phyloP scores from a whole-genome alignment of 2,888 invertebrate species.

The Brachynemurus nebulosus region DNA sequence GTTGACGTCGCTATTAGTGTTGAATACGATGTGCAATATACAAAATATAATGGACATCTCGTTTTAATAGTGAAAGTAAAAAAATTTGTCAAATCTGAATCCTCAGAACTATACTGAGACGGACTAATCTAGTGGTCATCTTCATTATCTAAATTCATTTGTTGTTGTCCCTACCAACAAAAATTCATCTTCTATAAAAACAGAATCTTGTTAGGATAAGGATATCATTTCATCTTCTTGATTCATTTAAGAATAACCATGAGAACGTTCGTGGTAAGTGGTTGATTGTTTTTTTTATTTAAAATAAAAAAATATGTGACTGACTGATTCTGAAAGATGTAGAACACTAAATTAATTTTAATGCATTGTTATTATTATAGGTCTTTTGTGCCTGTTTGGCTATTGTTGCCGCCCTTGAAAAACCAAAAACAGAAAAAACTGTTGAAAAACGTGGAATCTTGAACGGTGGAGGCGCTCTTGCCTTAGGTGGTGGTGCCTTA shows the following conservation, averaged over 20 bases:
- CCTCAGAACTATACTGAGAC: too few species aligned
- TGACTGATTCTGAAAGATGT: too few species aligned
- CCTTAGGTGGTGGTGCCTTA: constrained; percentile 22
- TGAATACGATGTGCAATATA: too few species aligned
- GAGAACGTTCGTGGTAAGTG: constrained; percentile 1
- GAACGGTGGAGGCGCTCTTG: not conserved
- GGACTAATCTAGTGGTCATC: too few species aligned
- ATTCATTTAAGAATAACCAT: not conserved
- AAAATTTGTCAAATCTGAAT: constrained; percentile 1
- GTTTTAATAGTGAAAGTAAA: constrained; percentile 1
- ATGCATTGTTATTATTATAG: not conserved
- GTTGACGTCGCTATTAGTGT: too few species aligned
- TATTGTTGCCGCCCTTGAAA: not conserved
- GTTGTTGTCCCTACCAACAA: constrained; percentile 1
- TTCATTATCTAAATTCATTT: too few species aligned
- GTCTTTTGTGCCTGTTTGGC: not conserved
- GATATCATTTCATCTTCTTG: not conserved
- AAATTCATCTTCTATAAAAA: not conserved
- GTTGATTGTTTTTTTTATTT: too few species aligned
- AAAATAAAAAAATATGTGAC: too few species aligned
- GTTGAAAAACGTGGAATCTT: constrained; percentile 4
- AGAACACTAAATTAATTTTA: not conserved
- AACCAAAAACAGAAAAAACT: not conserved
- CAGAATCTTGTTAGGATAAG: not conserved
- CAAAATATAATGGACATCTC: too few species aligned